Percentiles rank a stretch among this genome's conserved stretches.
Evolutionary conservation across 2,797 vertebrate genomes (phyloP).

Genomic region (Esox lucius): DNA sequence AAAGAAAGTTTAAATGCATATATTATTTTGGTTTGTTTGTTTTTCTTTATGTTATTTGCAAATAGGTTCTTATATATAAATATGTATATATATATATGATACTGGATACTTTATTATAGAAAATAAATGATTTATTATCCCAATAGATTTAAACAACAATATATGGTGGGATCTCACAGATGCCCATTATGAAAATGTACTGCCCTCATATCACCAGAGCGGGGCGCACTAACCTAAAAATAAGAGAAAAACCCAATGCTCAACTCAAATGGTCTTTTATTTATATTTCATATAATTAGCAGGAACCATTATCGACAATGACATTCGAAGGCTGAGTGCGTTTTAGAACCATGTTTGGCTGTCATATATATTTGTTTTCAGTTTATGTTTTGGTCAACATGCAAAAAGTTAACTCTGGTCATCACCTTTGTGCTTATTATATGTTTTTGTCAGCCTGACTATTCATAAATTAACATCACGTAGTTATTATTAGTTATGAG

Average conservation of each 20-base stretch:
- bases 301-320: background rate
- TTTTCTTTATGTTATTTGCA: too few relatives aligned
- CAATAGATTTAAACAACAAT: background rate
- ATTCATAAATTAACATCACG: background rate
- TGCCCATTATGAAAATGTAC: slow-evolving; percentile 28
- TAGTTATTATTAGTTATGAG: background rate
- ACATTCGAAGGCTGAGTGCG: background rate
- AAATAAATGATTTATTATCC: background rate
- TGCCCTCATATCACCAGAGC: slow-evolving; percentile 33
- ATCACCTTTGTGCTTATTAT: background rate
- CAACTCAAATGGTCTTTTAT: background rate
- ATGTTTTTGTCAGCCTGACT: background rate
- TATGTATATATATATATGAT: too few relatives aligned
- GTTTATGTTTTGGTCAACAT: background rate
- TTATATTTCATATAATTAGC: background rate
- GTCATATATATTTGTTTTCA: background rate
- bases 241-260: slow-evolving; percentile 10
- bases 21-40: too few relatives aligned
- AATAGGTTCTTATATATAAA: too few relatives aligned
- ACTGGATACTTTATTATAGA: too few relatives aligned
- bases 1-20: too few relatives aligned
- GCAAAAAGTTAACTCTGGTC: background rate
- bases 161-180: background rate
- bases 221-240: slow-evolving; percentile 50
- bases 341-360: background rate